A percentile compares a stretch with the other conserved stretches of the same genome.
Conservation (phyloP, 2,888 invertebrate species). For the Drosophila ezoana region DNA sequence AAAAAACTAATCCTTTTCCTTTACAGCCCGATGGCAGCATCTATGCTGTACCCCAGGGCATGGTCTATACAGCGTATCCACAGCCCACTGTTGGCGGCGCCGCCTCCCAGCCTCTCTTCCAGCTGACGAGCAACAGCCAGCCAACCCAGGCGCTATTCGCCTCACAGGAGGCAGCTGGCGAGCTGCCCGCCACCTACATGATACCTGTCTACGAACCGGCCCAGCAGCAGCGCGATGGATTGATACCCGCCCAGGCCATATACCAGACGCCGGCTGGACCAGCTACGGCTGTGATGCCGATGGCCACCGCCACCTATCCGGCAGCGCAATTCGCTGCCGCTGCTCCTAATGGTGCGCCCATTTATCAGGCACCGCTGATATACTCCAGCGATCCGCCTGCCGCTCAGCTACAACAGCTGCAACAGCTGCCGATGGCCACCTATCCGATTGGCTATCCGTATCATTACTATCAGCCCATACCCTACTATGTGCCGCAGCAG, state of each 20-base stretch:
- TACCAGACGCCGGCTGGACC: slow-evolving; percentile 81
- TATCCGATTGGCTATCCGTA: slow-evolving; percentile 85
- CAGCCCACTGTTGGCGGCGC: slow-evolving; percentile 75
- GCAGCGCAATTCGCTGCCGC: slow-evolving; percentile 82
- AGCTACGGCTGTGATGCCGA: slow-evolving; percentile 81
- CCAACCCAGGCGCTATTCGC: slow-evolving; percentile 62
- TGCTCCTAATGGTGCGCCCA: slow-evolving; percentile 78
- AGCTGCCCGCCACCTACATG: slow-evolving; percentile 84
- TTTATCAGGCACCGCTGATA: slow-evolving; percentile 84
- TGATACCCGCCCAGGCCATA: slow-evolving; percentile 83
- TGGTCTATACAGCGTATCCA: slow-evolving; percentile 85
- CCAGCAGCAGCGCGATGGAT: slow-evolving; percentile 81
- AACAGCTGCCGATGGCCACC: slow-evolving; percentile 84
- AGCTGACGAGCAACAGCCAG: slow-evolving; percentile 65
- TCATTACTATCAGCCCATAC: slow-evolving; percentile 85
- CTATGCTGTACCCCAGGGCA: slow-evolving; percentile 85
- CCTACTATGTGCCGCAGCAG: slow-evolving; percentile 85
- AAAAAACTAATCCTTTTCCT: no score
- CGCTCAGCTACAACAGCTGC: slow-evolving; percentile 83
- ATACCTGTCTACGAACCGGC: slow-evolving; percentile 84
- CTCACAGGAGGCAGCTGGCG: slow-evolving; percentile 75
- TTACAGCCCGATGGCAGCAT: slow-evolving; percentile 84
- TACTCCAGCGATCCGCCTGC: slow-evolving; percentile 84
- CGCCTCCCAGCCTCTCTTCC: slow-evolving; percentile 68
- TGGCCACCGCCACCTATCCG: slow-evolving; percentile 83